These are phyloP conservation scores for Callinectes sapidus DNA, from an alignment of 2,888 invertebrate genomes.

Conservation along the genomic window DNA sequence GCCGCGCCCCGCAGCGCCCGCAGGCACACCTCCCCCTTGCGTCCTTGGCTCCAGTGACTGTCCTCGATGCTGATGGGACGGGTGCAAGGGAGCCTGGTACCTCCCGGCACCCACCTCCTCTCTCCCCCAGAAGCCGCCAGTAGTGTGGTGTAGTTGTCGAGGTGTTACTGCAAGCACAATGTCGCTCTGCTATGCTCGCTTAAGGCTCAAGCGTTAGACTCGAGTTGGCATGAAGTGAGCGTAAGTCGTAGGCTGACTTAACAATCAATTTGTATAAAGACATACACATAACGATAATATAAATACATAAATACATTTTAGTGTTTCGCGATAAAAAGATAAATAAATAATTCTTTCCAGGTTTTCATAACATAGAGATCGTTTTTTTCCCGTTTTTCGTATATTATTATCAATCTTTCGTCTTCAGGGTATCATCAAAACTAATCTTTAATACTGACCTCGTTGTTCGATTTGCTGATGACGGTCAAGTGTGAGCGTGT, in stretches of 20 bases:
- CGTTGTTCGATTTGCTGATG: neutral
- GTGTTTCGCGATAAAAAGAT: conserved; percentile 29
- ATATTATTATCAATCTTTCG: neutral
- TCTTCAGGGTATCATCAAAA: conserved; percentile 36
- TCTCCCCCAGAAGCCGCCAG: neutral
- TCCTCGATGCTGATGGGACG: conserved; percentile 13
- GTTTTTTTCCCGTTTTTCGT: neutral
- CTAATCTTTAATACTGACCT: conserved; percentile 31
- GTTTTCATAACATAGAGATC: conserved; percentile 12
- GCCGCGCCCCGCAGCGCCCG: neutral
- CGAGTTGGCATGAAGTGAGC: conserved; percentile 34
- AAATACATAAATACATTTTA: conserved; percentile 48
- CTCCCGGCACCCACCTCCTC: neutral
- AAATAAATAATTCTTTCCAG: conserved; percentile 29
- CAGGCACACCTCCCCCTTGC: conserved; percentile 9
- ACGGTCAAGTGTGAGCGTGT: neutral
- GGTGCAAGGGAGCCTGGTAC: neutral
- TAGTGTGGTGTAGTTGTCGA: conserved; percentile 19
- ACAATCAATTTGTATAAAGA: conserved; percentile 51
- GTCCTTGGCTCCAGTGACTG: conserved; percentile 24
- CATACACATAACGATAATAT: conserved; percentile 37
- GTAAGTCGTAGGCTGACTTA: conserved; percentile 25
- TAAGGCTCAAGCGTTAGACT: conserved; percentile 41
- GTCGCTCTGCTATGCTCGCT: conserved; percentile 49
- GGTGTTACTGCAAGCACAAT: conserved; percentile 52